A percentile compares a stretch with the other conserved stretches of the same genome.
These are phyloP conservation scores for Semotilus atromaculatus DNA, from an alignment of 2,797 vertebrate species.

Conservation along the genomic window DNA sequence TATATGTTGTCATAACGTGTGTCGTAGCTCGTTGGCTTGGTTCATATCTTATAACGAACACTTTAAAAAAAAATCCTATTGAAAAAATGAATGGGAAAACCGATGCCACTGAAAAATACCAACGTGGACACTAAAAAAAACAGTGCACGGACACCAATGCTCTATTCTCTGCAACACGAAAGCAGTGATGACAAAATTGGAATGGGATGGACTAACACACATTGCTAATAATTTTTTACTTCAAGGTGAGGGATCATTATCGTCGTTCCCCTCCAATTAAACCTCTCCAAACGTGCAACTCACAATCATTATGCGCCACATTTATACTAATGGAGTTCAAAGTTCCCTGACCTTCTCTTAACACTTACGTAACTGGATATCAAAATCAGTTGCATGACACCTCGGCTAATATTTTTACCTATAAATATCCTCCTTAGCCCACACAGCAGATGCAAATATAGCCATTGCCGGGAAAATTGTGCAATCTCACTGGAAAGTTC, in stretches of 20 bases:
- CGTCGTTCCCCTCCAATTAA: neutral
- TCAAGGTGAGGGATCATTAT: neutral
- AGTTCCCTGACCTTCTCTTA: conserved; percentile 50
- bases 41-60: neutral
- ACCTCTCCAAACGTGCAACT: neutral
- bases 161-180: neutral
- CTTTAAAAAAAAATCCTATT: neutral
- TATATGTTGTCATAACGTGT: no score
- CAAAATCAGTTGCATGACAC: conserved; percentile 71
- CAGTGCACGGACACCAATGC: neutral
- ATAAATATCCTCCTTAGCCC: conserved; percentile 74
- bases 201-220: neutral
- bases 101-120: neutral
- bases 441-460: conserved; percentile 78
- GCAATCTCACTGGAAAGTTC: conserved; percentile 78
- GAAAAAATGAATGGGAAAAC: neutral
- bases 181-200: neutral
- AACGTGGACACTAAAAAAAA: neutral
- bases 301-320: neutral
- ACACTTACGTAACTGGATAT: conserved; percentile 67
- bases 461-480: conserved; percentile 76
- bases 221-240: neutral
- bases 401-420: conserved; percentile 79
- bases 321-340: conserved; percentile 27
- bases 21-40: neutral